phyloP scores from a whole-genome alignment of 1,140 invertebrate genomes.

The Tetragonula clypearis region DNA sequence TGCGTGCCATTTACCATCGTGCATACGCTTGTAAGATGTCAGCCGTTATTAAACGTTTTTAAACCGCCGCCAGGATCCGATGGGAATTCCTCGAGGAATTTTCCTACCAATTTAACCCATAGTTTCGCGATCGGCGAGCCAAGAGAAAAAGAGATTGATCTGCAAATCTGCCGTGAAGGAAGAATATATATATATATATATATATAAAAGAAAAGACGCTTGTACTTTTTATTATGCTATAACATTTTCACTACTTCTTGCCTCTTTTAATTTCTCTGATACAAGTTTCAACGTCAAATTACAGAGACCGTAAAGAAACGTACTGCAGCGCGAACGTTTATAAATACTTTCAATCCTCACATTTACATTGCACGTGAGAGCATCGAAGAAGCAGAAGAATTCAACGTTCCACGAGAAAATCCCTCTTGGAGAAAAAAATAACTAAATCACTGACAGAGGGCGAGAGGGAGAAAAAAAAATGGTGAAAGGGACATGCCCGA shows the following conservation, averaged over 20 bases:
- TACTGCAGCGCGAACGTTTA: neutral
- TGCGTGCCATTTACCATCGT: conserved; percentile 75
- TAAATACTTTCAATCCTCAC: no score
- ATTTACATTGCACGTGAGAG: neutral
- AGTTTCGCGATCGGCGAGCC: neutral
- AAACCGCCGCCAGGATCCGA: conserved; percentile 16
- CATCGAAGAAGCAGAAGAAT: neutral
- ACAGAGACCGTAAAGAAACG: neutral
- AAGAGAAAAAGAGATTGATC: neutral
- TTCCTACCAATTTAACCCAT: conserved; percentile 29
- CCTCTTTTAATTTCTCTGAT: no score
- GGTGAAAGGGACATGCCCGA: conserved; percentile 40
- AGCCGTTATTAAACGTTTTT: conserved; percentile 75
- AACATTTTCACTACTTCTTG: no score
- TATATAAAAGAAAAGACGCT: no score
- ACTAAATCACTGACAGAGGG: conserved; percentile 23
- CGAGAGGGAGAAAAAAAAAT: conserved; percentile 30
- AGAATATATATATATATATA: neutral
- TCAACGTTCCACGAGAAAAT: neutral
- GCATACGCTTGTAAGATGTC: conserved; percentile 27
- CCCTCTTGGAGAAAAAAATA: neutral
- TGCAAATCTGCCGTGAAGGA: neutral
- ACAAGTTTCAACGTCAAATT: no score
- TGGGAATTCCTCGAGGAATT: conserved; percentile 63
- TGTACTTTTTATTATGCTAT: no score